Evolutionary conservation across 2,888 invertebrate species (phyloP).

Genomic region (Thalpophila matura): DNA sequence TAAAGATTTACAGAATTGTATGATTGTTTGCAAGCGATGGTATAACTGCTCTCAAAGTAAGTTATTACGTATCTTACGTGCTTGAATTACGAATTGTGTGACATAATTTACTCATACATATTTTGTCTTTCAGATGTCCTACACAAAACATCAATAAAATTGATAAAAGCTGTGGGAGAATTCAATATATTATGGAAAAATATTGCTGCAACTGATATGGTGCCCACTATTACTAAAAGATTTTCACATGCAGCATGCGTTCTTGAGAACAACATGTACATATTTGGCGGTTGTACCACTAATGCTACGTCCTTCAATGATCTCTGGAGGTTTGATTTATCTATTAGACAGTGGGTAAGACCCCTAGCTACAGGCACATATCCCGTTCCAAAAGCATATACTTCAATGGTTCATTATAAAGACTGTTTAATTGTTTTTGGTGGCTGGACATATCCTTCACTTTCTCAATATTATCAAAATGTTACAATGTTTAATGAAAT

Average conservation of each 20-base stretch:
- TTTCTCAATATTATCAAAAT: conserved; percentile 95
- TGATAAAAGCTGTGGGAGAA: conserved; percentile 94
- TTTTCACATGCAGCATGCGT: conserved; percentile 98
- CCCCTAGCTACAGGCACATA: conserved; percentile 96
- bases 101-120: conserved; percentile 1
- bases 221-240: conserved; percentile 96
- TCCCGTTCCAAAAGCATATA: conserved; percentile 98
- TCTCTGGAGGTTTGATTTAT: conserved; percentile 98
- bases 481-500: conserved; percentile 98
- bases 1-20: conserved; percentile 96
- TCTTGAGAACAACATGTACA: conserved; percentile 96
- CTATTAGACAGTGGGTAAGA: conserved; percentile 95
- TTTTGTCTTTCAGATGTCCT: conserved; percentile 93
- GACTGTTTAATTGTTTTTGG: conserved; percentile 97
- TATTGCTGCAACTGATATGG: conserved; percentile 89
- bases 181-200: conserved; percentile 95
- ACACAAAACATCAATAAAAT: conserved; percentile 93
- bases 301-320: conserved; percentile 99
- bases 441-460: conserved; percentile 98
- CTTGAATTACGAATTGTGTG: not conserved
- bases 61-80: conserved; percentile 68
- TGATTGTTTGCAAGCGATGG: conserved; percentile 97
- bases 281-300: conserved; percentile 99
- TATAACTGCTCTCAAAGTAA: conserved; percentile 95
- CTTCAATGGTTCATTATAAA: conserved; percentile 97